Evolutionary conservation across 2,113 vertebrate genomes (phyloP).

Genomic region (Fregata magnificens): DNA sequence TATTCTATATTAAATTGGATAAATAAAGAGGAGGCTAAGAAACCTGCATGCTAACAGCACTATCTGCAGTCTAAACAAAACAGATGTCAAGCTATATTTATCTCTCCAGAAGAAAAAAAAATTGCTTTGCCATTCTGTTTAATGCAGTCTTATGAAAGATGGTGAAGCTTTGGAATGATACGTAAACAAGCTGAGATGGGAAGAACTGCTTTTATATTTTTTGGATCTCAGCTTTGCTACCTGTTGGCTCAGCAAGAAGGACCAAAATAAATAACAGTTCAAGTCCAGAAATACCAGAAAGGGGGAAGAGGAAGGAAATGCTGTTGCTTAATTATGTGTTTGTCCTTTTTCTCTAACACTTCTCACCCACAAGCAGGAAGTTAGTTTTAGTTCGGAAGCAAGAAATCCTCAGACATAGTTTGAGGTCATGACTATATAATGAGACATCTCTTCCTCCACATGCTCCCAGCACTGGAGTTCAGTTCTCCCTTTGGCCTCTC

Average conservation of each 20-base stretch:
- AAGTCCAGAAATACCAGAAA: background rate
- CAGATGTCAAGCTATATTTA: background rate
- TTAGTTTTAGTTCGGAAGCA: background rate
- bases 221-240: background rate
- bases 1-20: background rate
- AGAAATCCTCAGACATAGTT: background rate
- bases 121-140: background rate
- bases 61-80: background rate
- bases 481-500: background rate
- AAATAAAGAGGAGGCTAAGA: background rate
- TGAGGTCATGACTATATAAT: background rate
- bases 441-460: background rate
- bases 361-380: background rate
- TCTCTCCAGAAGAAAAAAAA: background rate
- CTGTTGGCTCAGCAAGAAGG: background rate
- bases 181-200: background rate
- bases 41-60: background rate
- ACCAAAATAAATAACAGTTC: background rate
- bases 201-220: background rate
- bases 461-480: background rate
- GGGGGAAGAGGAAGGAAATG: background rate
- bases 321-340: background rate
- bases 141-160: background rate
- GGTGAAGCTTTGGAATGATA: background rate
- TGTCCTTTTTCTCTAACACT: background rate